Conservation (phyloP, 2,113 vertebrate genomes). For the Syngnathus scovelli region DNA sequence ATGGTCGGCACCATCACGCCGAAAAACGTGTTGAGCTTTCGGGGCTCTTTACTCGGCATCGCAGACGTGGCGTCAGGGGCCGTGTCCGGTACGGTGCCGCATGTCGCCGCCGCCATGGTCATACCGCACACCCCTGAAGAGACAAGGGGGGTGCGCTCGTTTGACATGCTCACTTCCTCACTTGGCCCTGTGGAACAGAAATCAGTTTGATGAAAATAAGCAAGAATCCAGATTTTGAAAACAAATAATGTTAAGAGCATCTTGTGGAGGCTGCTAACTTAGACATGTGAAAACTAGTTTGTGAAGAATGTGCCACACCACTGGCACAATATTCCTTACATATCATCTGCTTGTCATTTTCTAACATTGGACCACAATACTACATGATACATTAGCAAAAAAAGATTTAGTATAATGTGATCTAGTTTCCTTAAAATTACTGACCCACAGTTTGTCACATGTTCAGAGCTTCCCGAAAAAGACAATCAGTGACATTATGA, state of each 20-base stretch:
- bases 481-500: not conserved
- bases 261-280: no score
- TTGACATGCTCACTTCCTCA: constrained; percentile 69
- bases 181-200: constrained; percentile 12
- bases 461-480: not conserved
- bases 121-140: constrained; percentile 70
- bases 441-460: not conserved
- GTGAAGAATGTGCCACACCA: no score
- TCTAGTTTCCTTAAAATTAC: not conserved
- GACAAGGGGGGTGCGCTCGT: constrained; percentile 79
- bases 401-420: not conserved
- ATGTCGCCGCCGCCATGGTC: constrained; percentile 20
- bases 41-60: constrained; percentile 45
- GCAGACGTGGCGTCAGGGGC: constrained; percentile 10
- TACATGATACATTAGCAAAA: not conserved
- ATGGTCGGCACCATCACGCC: constrained; percentile 88
- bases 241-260: no score
- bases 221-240: no score
- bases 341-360: no score
- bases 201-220: not conserved
- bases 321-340: no score
- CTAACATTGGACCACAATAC: not conserved
- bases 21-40: constrained; percentile 83
- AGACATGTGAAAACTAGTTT: no score
- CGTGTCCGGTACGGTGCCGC: constrained; percentile 37